phyloP scores from a whole-genome alignment of 2,113 vertebrate genomes.

The Myiozetetes cayanensis region DNA sequence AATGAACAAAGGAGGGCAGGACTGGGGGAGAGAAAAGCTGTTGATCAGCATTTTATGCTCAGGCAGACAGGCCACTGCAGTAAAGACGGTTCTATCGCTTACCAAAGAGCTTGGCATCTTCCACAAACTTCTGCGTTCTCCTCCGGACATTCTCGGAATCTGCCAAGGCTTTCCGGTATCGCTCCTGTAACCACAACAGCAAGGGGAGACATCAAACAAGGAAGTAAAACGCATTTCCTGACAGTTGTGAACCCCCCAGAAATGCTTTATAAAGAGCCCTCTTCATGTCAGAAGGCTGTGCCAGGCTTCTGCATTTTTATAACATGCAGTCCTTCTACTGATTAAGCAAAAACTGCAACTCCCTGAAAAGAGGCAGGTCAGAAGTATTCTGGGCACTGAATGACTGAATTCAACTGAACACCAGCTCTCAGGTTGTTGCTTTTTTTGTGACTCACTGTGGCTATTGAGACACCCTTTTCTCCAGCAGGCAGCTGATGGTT shows the following conservation, averaged over 20 bases:
- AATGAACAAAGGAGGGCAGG: not conserved
- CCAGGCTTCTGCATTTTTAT: not conserved
- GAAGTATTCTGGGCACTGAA: not conserved
- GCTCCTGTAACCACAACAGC: conserved; percentile 68
- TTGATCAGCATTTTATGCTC: not conserved
- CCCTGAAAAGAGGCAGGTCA: not conserved
- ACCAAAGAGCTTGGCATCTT: conserved; percentile 90
- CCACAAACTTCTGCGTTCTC: conserved; percentile 86
- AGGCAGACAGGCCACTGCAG: not conserved
- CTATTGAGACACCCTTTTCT: not conserved
- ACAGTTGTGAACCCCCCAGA: not conserved
- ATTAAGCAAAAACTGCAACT: not conserved
- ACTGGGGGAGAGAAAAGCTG: not conserved
- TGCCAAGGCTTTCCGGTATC: conserved; percentile 77
- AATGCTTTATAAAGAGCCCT: not conserved
- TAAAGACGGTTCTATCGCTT: conserved; percentile 2
- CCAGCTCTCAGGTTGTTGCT: not conserved
- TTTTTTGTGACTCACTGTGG: not conserved
- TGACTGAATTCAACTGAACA: not conserved
- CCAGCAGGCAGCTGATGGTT: not conserved
- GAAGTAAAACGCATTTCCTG: not conserved
- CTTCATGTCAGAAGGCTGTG: not conserved
- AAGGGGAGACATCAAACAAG: not conserved
- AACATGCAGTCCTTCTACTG: not conserved
- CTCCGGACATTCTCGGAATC: conserved; percentile 82